Evolutionary conservation across 2,113 vertebrate species (phyloP), one percentile per base, ranked within the genome.

Genomic region (Felis catus): DNA sequence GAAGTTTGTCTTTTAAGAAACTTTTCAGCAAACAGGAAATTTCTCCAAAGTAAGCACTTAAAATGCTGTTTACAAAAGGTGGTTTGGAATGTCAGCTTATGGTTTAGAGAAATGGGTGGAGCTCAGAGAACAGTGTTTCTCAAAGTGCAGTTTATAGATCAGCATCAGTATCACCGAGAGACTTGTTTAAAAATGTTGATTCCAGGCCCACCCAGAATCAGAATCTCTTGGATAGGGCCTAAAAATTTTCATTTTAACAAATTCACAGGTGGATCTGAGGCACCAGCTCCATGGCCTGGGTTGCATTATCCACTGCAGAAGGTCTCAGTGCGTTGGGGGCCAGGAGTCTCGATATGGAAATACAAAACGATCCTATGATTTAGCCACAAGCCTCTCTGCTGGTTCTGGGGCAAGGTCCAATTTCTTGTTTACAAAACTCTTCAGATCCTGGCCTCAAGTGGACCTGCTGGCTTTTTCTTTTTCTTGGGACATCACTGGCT

Each of bases 361-460:
- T 53, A 70, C 14, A 80, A 89, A 89, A 73, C 10, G 16, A 66
- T 94, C 45, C 53, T 81, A 14, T 48, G 66, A 29, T 65, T 79
- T 79, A 83, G 36, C 63, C 41, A 48, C 9, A 92, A 81, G 31
- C 36, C n/a, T 25, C 53, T 86, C 51, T 92, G 36, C 80, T 71
- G 4, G 19, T 89, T 96, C 89, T 90, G 80, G 66, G 73, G 8
- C 55, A 76, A 82, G 12, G 74, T 97, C 85, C 93, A 95, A 80
- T 80, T 89, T 96, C 95, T 95, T 76, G 23, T 95, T 88, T 96
- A 90, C 21, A 89, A 92, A 97, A 93, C 53, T 94, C 53, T 81
- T 96, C 89, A 93, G 83, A 92, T 87, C 55, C 74, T 80, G 74
- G 55, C 90, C 81, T 97, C 83, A 92, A 83, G 79, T 70, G 71